These are phyloP conservation scores for Magallana angulata DNA, from an alignment of 1,140 invertebrate species.

Conservation along the genomic window DNA sequence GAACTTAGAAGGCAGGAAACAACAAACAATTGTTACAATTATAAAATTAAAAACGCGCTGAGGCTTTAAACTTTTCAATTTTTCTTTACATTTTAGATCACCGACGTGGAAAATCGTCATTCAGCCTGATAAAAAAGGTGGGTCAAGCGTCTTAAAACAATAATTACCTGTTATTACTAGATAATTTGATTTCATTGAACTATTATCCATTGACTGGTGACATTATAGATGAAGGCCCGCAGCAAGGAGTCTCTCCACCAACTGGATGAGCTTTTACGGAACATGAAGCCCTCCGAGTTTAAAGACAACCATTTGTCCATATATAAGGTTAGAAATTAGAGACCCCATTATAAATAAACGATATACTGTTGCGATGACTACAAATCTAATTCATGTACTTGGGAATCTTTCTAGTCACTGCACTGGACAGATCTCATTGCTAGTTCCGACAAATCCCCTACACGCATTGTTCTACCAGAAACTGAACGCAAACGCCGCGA, in stretches of 20 bases:
- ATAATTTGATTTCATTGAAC: too few relatives aligned
- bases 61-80: neutral
- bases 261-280: constrained; percentile 82
- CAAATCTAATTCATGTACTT: neutral
- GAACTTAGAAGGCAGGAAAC: neutral
- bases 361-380: too few relatives aligned
- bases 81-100: neutral
- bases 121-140: constrained; percentile 1
- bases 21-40: too few relatives aligned
- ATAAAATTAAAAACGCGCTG: neutral
- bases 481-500: constrained; percentile 81
- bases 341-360: neutral
- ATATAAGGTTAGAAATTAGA: constrained; percentile 79
- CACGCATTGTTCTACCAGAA: constrained; percentile 70
- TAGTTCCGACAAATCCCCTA: constrained; percentile 67
- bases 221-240: constrained; percentile 81
- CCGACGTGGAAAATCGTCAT: constrained; percentile 15
- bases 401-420: constrained; percentile 72
- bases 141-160: neutral
- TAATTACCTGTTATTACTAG: too few relatives aligned
- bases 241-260: constrained; percentile 81
- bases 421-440: constrained; percentile 81
- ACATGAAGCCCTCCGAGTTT: constrained; percentile 82
- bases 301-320: constrained; percentile 82
- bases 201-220: too few relatives aligned